phyloP scores from a whole-genome alignment of 1,140 invertebrate species.

The Sarcophaga bullata region DNA sequence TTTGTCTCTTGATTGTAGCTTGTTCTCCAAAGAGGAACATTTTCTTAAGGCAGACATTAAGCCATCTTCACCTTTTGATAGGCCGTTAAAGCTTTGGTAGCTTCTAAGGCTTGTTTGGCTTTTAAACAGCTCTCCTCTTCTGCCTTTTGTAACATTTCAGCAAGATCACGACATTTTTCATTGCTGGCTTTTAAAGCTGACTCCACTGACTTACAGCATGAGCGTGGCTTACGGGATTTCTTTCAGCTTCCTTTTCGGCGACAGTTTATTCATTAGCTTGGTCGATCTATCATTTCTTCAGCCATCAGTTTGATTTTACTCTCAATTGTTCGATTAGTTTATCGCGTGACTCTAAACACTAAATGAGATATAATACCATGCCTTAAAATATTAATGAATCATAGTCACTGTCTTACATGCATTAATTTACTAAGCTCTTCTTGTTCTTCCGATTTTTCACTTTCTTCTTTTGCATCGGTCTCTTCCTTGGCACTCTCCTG shows the following conservation, averaged over 20 bases:
- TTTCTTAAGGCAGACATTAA: slow-evolving; percentile 56
- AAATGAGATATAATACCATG: background rate
- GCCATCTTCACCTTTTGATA: slow-evolving; percentile 62
- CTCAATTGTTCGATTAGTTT: slow-evolving; percentile 57
- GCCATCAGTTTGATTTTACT: slow-evolving; percentile 55
- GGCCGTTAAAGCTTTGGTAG: slow-evolving; percentile 56
- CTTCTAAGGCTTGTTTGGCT: slow-evolving; percentile 61
- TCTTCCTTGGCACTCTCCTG: slow-evolving; percentile 46
- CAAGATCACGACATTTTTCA: slow-evolving; percentile 52
- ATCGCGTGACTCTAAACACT: slow-evolving; percentile 57
- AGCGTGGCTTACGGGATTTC: slow-evolving; percentile 50
- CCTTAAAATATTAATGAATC: no score
- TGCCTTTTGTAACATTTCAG: slow-evolving; percentile 58
- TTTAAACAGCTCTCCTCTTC: slow-evolving; percentile 63
- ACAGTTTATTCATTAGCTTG: slow-evolving; percentile 58
- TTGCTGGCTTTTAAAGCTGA: slow-evolving; percentile 52
- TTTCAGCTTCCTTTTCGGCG: slow-evolving; percentile 50
- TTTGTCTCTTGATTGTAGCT: slow-evolving; percentile 57
- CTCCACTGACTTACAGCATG: slow-evolving; percentile 59
- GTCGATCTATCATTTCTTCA: slow-evolving; percentile 59
- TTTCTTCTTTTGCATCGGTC: slow-evolving; percentile 19
- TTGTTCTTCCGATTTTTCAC: slow-evolving; percentile 1
- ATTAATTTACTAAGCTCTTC: slow-evolving; percentile 52
- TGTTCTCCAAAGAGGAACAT: slow-evolving; percentile 56
- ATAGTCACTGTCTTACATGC: slow-evolving; percentile 50